Evolutionary conservation across 2,113 vertebrate species (phyloP).

Genomic region (Malaclemys terrapin): DNA sequence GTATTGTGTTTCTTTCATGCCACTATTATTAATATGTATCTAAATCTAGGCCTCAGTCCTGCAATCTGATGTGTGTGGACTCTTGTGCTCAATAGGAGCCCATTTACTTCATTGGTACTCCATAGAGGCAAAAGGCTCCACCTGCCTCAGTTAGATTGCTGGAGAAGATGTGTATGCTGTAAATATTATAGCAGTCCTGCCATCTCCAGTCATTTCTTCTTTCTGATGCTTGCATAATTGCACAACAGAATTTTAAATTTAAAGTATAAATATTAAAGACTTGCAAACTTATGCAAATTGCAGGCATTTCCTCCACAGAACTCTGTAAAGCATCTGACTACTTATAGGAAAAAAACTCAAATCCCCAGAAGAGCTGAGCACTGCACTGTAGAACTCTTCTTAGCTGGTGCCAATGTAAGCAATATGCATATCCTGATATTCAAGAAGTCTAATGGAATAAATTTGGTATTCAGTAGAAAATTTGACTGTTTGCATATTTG

Average conservation of each 20-base stretch:
- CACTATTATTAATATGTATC: neutral
- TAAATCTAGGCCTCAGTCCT: constrained; percentile 23
- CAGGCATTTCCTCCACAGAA: neutral
- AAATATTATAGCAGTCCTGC: neutral
- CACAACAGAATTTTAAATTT: neutral
- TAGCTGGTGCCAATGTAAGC: neutral
- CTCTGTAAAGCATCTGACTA: neutral
- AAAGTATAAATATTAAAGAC: neutral
- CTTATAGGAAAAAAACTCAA: neutral
- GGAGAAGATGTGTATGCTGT: neutral
- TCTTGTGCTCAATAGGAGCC: neutral
- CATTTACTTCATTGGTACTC: neutral
- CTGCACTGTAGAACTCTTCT: neutral
- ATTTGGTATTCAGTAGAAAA: neutral
- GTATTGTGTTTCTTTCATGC: constrained; percentile 49
- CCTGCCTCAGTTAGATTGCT: neutral
- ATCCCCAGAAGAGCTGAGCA: rapidly evolving
- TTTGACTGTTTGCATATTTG: neutral
- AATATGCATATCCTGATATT: neutral
- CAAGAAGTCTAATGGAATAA: neutral
- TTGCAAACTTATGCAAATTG: neutral
- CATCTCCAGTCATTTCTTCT: neutral
- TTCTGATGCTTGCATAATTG: neutral
- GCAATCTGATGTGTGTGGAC: neutral
- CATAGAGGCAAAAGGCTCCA: neutral